Conservation (phyloP, 2,797 vertebrate genomes). For the Aythya fuligula region DNA sequence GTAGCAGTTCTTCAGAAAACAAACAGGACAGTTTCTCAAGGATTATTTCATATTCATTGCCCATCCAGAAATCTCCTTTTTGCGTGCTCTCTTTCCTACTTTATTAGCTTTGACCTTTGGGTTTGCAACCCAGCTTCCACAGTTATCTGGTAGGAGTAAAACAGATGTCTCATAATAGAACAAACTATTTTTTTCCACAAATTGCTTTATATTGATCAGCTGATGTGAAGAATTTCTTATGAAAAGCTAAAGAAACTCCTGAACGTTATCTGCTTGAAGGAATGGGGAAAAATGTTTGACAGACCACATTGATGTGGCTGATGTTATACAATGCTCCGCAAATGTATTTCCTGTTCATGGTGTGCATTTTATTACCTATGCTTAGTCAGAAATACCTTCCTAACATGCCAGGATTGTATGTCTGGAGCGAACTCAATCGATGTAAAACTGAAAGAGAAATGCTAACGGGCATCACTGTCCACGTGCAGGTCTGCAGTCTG, state of each 20-base stretch:
- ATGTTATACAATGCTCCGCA: not conserved
- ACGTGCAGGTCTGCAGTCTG: accelerated
- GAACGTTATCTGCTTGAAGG: not conserved
- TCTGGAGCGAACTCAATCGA: not conserved
- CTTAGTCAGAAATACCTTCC: not conserved
- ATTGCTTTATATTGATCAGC: not conserved
- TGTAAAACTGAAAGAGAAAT: not conserved
- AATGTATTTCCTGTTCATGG: not conserved
- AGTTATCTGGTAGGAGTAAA: not conserved
- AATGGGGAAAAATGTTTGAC: not conserved
- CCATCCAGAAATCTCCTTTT: not conserved
- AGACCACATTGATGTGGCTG: not conserved
- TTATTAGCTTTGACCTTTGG: not conserved
- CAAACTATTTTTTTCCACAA: not conserved
- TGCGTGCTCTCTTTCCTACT: not conserved
- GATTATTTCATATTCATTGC: not conserved
- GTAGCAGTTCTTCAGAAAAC: not conserved
- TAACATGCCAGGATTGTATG: not conserved
- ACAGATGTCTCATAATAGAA: not conserved
- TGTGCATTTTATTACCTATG: not conserved
- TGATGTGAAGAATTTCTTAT: not conserved
- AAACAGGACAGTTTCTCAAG: not conserved
- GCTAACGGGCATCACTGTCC: not conserved
- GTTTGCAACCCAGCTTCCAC: not conserved
- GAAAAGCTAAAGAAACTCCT: not conserved